Conservation (phyloP, 2,113 vertebrate species). For the Vireo altiloquus region DNA sequence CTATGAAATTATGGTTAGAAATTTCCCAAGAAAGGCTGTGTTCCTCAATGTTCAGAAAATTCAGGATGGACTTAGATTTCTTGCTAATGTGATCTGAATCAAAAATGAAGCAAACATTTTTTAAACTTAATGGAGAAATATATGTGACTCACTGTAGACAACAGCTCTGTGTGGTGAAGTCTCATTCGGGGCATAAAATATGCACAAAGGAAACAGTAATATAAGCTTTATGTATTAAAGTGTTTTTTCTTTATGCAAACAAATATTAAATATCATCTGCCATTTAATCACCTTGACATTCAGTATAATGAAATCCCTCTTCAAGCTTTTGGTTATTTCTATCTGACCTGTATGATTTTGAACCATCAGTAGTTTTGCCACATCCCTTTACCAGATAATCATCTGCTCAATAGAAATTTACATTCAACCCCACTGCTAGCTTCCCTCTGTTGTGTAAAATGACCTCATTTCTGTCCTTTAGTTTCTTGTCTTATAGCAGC, state of each 20-base stretch:
- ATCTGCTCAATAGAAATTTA: background rate
- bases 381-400: background rate
- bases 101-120: background rate
- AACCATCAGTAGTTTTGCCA: background rate
- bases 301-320: background rate
- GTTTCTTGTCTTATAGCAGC: background rate
- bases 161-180: background rate
- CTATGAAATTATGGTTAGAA: background rate
- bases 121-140: background rate
- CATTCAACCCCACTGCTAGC: background rate
- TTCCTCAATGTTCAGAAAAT: background rate
- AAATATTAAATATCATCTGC: background rate
- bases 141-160: background rate
- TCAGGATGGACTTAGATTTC: background rate
- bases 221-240: background rate
- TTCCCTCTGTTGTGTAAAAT: background rate
- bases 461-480: background rate
- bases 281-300: background rate
- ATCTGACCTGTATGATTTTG: background rate
- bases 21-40: background rate
- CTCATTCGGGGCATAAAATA: background rate
- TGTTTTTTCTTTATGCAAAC: background rate
- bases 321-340: background rate
- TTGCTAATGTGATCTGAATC: accelerated
- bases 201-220: background rate